Evolutionary conservation across 2,797 vertebrate genomes (phyloP).

Genomic region (Chelon labrosus): DNA sequence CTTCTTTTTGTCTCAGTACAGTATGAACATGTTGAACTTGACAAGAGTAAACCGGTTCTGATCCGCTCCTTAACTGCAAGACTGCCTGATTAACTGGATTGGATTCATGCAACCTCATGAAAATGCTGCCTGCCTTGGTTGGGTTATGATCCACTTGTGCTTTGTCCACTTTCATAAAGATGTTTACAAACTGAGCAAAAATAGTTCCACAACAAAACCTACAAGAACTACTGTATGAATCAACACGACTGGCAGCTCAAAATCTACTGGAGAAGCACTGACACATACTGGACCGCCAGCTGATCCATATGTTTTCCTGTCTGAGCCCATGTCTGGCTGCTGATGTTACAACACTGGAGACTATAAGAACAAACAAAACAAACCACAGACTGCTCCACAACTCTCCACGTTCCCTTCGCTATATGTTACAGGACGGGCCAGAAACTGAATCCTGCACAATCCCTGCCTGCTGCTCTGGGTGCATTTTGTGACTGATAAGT

Average conservation of each 20-base stretch:
- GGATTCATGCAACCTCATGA: conserved; percentile 32
- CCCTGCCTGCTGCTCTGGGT: conserved; percentile 53
- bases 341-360: conserved; percentile 43
- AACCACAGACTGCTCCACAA: conserved; percentile 16
- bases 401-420: conserved; percentile 14
- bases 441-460: conserved; percentile 45
- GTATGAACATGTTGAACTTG: conserved; percentile 24
- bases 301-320: conserved; percentile 58
- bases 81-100: conserved; percentile 31
- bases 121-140: conserved; percentile 32
- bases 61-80: conserved; percentile 20
- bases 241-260: conserved; percentile 43
- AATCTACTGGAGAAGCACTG: conserved; percentile 18
- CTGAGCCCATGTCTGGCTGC: conserved; percentile 51
- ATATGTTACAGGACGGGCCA: conserved; percentile 6
- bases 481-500: conserved; percentile 39
- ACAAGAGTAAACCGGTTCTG: conserved; percentile 16
- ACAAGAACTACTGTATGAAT: conserved; percentile 28
- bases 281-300: conserved; percentile 45
- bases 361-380: conserved; percentile 33
- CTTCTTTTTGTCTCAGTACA: conserved; percentile 11
- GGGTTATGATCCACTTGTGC: conserved; percentile 26
- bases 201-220: conserved; percentile 20
- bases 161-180: conserved; percentile 36
- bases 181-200: conserved; percentile 63